Evolutionary conservation across 2,113 vertebrate genomes (phyloP).

Genomic region (Takifugu bimaculatus): DNA sequence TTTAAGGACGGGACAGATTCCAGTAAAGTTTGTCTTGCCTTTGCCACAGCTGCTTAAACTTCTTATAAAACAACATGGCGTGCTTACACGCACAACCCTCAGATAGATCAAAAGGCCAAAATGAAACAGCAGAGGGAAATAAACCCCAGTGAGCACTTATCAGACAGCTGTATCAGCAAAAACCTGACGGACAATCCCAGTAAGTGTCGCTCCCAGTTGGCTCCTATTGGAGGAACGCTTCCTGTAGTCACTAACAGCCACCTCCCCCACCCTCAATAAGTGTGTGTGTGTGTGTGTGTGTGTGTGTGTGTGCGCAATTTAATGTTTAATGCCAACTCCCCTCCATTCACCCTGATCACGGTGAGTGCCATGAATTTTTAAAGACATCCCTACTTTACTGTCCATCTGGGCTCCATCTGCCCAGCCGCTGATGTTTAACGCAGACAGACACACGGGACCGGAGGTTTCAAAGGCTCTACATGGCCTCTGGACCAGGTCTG

Average conservation of each 20-base stretch:
- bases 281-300: slow-evolving; percentile 7
- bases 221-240: slow-evolving; percentile 58
- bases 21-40: neutral
- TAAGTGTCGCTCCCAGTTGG: slow-evolving; percentile 69
- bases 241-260: slow-evolving; percentile 60
- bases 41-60: slow-evolving; percentile 8
- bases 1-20: no score
- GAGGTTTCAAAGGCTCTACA: slow-evolving; percentile 64
- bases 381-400: slow-evolving; percentile 76
- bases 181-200: slow-evolving; percentile 63
- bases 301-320: slow-evolving; percentile 63
- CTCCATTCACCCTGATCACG: slow-evolving; percentile 67
- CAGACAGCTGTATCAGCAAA: slow-evolving; percentile 68
- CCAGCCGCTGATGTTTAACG: slow-evolving; percentile 68
- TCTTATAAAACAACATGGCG: neutral
- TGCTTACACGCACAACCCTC: neutral
- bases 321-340: slow-evolving; percentile 77
- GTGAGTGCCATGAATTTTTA: slow-evolving; percentile 79
- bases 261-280: slow-evolving; percentile 37
- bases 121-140: slow-evolving; percentile 29
- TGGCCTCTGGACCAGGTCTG: slow-evolving; percentile 52
- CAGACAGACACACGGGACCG: slow-evolving; percentile 49
- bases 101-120: slow-evolving; percentile 32
- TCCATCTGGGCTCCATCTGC: slow-evolving; percentile 80
- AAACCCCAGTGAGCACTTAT: slow-evolving; percentile 52